A percentile compares a stretch with the other conserved stretches of the same genome.
These are phyloP conservation scores for Prosapia bicincta DNA, from an alignment of 2,888 invertebrate genomes.

Conservation along the genomic window DNA sequence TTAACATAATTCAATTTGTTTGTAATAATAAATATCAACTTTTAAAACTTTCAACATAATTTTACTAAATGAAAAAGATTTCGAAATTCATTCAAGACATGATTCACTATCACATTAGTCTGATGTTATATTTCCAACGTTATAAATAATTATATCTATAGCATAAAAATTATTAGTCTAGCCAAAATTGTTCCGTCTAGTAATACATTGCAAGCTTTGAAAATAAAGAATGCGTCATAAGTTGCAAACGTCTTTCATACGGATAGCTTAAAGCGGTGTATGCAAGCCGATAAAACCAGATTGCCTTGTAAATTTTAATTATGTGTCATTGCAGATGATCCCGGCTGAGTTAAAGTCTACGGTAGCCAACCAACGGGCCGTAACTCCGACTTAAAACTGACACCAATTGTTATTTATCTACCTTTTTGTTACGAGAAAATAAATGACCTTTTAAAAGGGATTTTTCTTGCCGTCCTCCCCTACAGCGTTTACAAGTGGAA, in stretches of 20 bases:
- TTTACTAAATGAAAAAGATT: no score
- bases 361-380: neutral
- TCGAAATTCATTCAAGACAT: no score
- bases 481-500: slow-evolving; percentile 23
- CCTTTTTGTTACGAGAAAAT: neutral
- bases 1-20: no score
- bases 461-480: neutral
- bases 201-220: neutral
- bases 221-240: neutral
- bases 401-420: neutral
- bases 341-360: neutral
- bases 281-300: slow-evolving; percentile 12
- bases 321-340: slow-evolving; percentile 12
- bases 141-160: no score
- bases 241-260: neutral
- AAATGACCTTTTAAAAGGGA: neutral
- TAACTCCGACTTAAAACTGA: neutral
- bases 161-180: no score
- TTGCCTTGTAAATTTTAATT: slow-evolving; percentile 26
- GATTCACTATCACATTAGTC: no score
- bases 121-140: no score
- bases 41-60: no score
- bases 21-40: no score
- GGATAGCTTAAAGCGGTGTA: neutral
- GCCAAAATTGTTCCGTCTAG: neutral